These are phyloP conservation scores for Halcyon leucocephala DNA, from an alignment of 2,797 vertebrate genomes.

Conservation along the genomic window DNA sequence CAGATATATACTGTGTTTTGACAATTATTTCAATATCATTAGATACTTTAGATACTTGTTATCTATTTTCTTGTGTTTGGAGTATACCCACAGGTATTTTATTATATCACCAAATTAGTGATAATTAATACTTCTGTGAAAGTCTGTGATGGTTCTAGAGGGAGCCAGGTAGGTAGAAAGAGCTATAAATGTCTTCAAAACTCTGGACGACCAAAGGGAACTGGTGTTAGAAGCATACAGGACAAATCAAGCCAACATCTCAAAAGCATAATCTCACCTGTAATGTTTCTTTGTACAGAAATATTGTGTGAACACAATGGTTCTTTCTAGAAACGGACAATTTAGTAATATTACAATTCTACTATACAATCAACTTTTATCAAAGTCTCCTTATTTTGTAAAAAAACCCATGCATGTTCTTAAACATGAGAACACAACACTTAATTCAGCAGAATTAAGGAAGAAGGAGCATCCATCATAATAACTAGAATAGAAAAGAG, in stretches of 20 bases:
- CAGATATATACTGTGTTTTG: not conserved
- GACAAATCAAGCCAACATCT: not conserved
- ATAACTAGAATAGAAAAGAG: not conserved
- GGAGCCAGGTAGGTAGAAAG: not conserved
- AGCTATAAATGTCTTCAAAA: not conserved
- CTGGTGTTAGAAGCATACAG: not conserved
- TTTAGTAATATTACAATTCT: not conserved
- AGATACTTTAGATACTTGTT: not conserved
- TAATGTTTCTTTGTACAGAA: not conserved
- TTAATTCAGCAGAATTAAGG: fast-evolving
- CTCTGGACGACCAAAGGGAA: not conserved
- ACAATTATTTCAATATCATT: not conserved
- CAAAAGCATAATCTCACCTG: not conserved
- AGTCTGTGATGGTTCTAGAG: not conserved
- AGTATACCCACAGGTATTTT: not conserved
- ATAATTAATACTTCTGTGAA: not conserved
- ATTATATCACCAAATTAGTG: not conserved
- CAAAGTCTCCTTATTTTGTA: not conserved
- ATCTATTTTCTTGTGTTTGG: not conserved
- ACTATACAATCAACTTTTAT: not conserved
- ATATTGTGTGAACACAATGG: not conserved
- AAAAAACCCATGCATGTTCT: fast-evolving
- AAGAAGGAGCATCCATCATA: not conserved
- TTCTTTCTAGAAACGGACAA: not conserved
- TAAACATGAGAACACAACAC: not conserved